These are phyloP conservation scores for Picus viridis DNA, from an alignment of 2,797 vertebrate genomes.

Conservation along the genomic window DNA sequence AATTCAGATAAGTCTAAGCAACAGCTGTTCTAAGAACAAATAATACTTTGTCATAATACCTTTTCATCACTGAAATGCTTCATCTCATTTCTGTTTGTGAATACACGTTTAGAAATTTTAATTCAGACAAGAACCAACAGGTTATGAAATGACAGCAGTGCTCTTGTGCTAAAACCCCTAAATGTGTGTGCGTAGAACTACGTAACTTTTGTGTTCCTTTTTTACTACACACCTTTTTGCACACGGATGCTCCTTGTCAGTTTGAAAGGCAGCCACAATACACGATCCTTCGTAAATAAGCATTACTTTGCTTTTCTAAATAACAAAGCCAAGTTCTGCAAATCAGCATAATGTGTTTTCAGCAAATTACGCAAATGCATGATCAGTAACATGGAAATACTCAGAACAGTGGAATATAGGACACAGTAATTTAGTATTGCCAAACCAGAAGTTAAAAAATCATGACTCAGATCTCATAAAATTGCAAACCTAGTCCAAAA, in stretches of 20 bases:
- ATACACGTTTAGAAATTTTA: neutral
- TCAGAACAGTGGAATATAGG: neutral
- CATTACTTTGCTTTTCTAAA: neutral
- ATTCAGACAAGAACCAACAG: neutral
- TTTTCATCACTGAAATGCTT: neutral
- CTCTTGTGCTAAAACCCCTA: neutral
- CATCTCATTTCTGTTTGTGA: neutral
- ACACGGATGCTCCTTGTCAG: neutral
- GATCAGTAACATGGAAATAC: neutral
- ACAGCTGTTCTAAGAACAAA: neutral
- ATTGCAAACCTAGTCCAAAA: conserved; percentile 33
- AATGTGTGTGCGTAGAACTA: neutral
- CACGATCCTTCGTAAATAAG: neutral
- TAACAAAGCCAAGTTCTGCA: neutral
- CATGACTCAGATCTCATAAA: conserved; percentile 10
- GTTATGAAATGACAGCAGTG: neutral
- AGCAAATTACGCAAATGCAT: neutral
- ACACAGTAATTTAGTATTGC: neutral
- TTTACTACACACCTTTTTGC: neutral
- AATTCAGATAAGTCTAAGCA: neutral
- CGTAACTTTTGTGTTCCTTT: neutral
- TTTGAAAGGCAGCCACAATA: conserved; percentile 1
- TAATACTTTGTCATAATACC: neutral
- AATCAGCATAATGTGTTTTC: neutral
- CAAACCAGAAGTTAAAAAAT: conserved; percentile 26